Base-by-base conservation (phyloP, 2,113 vertebrate genomes). In the Mystacornis crossleyi region DNA sequence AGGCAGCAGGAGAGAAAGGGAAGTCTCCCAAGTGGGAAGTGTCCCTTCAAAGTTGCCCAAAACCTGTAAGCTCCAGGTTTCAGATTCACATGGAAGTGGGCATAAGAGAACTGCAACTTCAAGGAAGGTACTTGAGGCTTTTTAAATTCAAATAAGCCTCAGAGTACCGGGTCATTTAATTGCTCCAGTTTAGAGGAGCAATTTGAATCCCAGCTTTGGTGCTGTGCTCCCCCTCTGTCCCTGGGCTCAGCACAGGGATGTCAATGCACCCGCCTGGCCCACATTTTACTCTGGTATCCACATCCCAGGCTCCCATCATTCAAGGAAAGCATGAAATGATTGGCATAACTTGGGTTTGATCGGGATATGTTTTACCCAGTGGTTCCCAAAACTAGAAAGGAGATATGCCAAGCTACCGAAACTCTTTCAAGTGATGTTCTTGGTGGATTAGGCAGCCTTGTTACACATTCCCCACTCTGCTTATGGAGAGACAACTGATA, bases 261-360 rank as follows among this genome's bases (percentile, higher is more conserved):
- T 1, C 4, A 79, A 38, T 2, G 3, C 10, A 34, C 36, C 7
- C 0, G 0, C 38, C 54, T 47, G 20, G 14, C 51, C 69, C 38
- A 42, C 2, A 0, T 42, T 77, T 38, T 15, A 21, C 50, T 65
- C n/a, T 74, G 17, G 2, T 28, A 36, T 7, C 28, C 65, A 19
- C 2, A 6, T 70, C 31, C n/a, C 42, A 61, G 42, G 7, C 24
- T 88, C 31, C 48, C 20, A 54, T 28, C 40, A 10, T 69, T 73
- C n/a, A 43, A 55, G n/a, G 14, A 62, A 57, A 74, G 45, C 25
- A 5, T n/a, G 14, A 24, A 29, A 25, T 38, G 23, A 12, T 40
- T 26, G 40, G 6, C 15, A 5, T 42, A 8, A 23, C 28, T 47
- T 2, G 7, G 12, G 5, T 47, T 71, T 94, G 51, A 10, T 18